Evolutionary conservation across 2,888 invertebrate genomes (phyloP).

Genomic region (Anthophora plumipes): DNA sequence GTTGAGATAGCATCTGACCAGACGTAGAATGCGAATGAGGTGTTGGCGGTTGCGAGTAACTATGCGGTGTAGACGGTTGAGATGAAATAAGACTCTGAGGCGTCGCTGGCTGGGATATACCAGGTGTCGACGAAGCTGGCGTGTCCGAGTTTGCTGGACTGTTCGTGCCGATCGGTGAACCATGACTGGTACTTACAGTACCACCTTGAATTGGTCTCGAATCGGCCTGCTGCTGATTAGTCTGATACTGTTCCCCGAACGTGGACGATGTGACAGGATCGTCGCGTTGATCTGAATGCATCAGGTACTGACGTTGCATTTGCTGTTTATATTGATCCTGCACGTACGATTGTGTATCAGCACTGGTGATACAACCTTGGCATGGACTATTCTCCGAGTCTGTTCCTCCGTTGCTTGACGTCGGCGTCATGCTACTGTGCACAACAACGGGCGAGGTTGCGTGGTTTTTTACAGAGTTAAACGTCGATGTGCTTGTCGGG

Average conservation of each 20-base stretch:
- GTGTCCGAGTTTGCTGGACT: conserved; percentile 86
- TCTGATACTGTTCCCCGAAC: conserved; percentile 86
- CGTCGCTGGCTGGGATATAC: conserved; percentile 80
- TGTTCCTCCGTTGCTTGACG: conserved; percentile 75
- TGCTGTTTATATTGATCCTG: conserved; percentile 80
- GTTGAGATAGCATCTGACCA: conserved; percentile 68
- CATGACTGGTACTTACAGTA: conserved; percentile 93
- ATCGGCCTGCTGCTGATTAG: conserved; percentile 86
- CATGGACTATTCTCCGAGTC: conserved; percentile 79
- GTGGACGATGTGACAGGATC: conserved; percentile 90
- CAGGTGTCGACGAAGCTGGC: conserved; percentile 79
- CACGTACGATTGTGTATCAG: conserved; percentile 78
- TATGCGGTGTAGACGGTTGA: conserved; percentile 82
- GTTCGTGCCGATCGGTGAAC: conserved; percentile 88
- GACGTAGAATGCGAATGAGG: conserved; percentile 78
- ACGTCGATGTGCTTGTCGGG: conserved; percentile 77
- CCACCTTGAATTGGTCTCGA: conserved; percentile 93
- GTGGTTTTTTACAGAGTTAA: conserved; percentile 79
- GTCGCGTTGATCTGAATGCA: conserved; percentile 81
- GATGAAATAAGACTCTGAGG: conserved; percentile 81
- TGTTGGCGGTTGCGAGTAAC: conserved; percentile 82
- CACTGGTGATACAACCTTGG: conserved; percentile 80
- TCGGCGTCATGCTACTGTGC: conserved; percentile 82
- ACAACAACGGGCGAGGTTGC: conserved; percentile 82
- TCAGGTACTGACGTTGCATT: conserved; percentile 76